Conservation (phyloP, 2,113 vertebrate genomes). For the Ahaetulla prasina region DNA sequence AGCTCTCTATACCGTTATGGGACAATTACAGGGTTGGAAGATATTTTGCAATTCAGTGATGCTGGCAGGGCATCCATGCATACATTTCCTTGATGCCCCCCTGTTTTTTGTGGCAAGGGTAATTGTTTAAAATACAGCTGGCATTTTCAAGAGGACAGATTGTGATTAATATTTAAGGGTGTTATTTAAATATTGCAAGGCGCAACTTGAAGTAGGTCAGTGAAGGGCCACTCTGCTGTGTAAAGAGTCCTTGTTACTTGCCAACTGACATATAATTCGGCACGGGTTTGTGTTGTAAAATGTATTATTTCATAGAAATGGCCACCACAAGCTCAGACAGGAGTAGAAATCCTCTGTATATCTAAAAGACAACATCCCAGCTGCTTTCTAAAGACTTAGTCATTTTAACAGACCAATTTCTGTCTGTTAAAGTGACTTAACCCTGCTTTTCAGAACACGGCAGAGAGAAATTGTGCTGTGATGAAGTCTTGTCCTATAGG, state of each 20-base stretch:
- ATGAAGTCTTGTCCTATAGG: not conserved
- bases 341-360: not conserved
- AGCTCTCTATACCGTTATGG: slow-evolving; percentile 32
- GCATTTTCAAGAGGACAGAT: slow-evolving; percentile 33
- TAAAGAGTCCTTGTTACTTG: not conserved
- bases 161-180: slow-evolving; percentile 49
- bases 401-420: not conserved
- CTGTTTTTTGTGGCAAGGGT: not conserved
- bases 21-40: not conserved
- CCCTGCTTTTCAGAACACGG: not conserved
- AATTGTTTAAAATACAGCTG: not conserved
- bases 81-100: not conserved
- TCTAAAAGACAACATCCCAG: not conserved
- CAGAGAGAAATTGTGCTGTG: not conserved
- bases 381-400: not conserved
- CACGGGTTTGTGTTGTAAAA: not conserved
- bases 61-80: not conserved
- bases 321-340: not conserved
- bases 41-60: slow-evolving; percentile 27
- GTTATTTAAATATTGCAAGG: slow-evolving; percentile 40
- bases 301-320: not conserved
- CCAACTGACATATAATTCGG: not conserved
- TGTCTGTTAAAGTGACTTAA: not conserved
- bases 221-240: not conserved
- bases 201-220: slow-evolving; percentile 5